phyloP scores from a whole-genome alignment of 2,797 vertebrate genomes.

The Lacerta viridis region DNA sequence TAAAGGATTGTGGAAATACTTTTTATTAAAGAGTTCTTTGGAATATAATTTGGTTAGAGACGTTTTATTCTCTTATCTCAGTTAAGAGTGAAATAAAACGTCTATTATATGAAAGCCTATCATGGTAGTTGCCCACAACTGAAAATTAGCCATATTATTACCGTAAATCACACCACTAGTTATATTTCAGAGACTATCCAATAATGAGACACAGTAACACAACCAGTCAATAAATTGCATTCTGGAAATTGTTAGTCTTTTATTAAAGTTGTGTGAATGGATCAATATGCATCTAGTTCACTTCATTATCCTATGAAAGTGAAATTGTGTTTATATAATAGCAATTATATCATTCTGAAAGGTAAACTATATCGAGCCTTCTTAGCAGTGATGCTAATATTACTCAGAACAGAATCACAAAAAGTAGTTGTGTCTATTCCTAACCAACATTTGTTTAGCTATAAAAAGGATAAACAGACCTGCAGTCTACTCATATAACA shows the following conservation, averaged over 20 bases:
- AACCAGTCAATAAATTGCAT: conserved; percentile 50
- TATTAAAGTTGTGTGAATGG: conserved; percentile 32
- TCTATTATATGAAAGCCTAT: conserved; percentile 11
- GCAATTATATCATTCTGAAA: conserved; percentile 25
- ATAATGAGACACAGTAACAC: conserved; percentile 20
- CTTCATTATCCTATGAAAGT: conserved; percentile 46
- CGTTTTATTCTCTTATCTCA: neutral
- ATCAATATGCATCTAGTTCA: conserved; percentile 56
- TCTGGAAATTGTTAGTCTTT: conserved; percentile 40
- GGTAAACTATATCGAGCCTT: conserved; percentile 28
- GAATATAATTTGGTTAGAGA: conserved; percentile 15
- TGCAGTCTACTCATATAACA: neutral
- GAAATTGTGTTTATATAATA: conserved; percentile 40
- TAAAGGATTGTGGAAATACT: conserved; percentile 24
- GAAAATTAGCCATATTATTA: neutral
- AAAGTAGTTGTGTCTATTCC: conserved; percentile 9
- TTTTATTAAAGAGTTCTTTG: conserved; percentile 15
- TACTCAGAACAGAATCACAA: neutral
- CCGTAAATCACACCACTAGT: conserved; percentile 31
- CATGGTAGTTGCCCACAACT: conserved; percentile 8
- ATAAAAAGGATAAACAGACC: neutral
- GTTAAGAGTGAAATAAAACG: conserved; percentile 32
- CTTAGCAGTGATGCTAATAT: neutral
- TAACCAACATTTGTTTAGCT: neutral
- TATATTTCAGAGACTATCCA: neutral